Evolutionary conservation across 1,140 invertebrate genomes (phyloP).

Genomic region (Sogatella furcifera): DNA sequence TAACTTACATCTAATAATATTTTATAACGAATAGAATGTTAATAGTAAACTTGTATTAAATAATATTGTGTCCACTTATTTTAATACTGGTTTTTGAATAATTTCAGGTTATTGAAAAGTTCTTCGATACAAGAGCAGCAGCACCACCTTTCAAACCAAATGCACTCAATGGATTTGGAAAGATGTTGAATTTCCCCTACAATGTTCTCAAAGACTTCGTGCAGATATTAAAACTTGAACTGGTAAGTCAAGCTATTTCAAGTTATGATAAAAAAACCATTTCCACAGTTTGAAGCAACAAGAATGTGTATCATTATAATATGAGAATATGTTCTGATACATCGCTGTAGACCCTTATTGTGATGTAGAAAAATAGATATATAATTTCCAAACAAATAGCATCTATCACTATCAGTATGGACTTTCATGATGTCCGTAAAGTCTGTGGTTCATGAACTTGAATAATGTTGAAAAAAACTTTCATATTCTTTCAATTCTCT

Average conservation of each 20-base stretch:
- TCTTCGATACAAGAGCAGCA: conserved; percentile 81
- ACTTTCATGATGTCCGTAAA: too few relatives aligned
- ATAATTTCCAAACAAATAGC: too few relatives aligned
- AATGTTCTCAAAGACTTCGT: conserved; percentile 86
- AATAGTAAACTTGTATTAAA: too few relatives aligned
- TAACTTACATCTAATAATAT: too few relatives aligned
- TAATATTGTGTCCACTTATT: not conserved
- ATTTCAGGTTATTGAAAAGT: conserved; percentile 73
- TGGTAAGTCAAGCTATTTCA: conserved; percentile 35
- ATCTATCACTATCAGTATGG: too few relatives aligned
- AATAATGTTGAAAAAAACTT: not conserved
- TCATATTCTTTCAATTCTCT: not conserved
- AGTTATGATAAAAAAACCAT: not conserved
- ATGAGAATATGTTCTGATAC: too few relatives aligned
- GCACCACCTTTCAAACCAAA: conserved; percentile 82
- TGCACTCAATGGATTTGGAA: conserved; percentile 69
- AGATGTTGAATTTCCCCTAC: conserved; percentile 57
- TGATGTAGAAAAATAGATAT: too few relatives aligned
- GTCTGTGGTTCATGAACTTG: too few relatives aligned
- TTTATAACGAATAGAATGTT: too few relatives aligned
- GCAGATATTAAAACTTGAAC: conserved; percentile 74
- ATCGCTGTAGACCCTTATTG: too few relatives aligned
- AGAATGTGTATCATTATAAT: too few relatives aligned
- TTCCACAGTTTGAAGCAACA: too few relatives aligned
- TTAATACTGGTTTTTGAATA: conserved; percentile 7